Evolutionary conservation across 2,888 invertebrate genomes (phyloP).

Genomic region (Perizoma affinitatum): DNA sequence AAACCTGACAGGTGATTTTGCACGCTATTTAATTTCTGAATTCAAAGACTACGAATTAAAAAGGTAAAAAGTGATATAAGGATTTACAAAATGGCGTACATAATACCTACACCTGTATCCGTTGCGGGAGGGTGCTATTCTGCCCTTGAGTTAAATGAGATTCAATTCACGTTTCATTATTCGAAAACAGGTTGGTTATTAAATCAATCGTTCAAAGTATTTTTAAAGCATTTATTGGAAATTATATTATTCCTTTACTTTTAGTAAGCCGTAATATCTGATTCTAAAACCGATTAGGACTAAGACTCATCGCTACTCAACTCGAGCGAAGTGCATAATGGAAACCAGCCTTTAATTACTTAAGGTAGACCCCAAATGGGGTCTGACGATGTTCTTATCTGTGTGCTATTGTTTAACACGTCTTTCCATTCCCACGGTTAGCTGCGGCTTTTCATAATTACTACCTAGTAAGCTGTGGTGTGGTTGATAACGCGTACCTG

Average conservation of each 20-base stretch:
- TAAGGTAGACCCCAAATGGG: constrained; percentile 73
- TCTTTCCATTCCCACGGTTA: constrained; percentile 82
- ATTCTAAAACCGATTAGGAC: constrained; percentile 19
- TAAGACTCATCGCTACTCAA: constrained; percentile 32
- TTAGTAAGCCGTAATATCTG: not conserved
- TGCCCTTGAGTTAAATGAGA: constrained; percentile 12
- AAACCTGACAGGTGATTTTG: constrained; percentile 29
- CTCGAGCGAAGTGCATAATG: constrained; percentile 47
- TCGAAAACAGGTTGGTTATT: not conserved
- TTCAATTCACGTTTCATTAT: constrained; percentile 13
- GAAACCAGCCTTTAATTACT: constrained; percentile 71
- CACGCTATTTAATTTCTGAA: not conserved
- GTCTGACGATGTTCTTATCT: constrained; percentile 78
- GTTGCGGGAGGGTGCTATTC: constrained; percentile 43
- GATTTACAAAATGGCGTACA: constrained; percentile 62
- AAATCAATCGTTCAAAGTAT: not conserved
- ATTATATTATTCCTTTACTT: not conserved
- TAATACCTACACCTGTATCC: constrained; percentile 69
- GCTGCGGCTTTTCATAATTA: constrained; percentile 22
- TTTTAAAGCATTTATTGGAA: no score
- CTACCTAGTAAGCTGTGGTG: constrained; percentile 46
- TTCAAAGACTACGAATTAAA: constrained; percentile 29
- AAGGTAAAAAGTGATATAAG: constrained; percentile 45
- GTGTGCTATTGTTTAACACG: constrained; percentile 79
- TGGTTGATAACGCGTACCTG: constrained; percentile 74